Evolutionary conservation across 2,113 vertebrate genomes (phyloP).

Genomic region (Amphiprion ocellaris): DNA sequence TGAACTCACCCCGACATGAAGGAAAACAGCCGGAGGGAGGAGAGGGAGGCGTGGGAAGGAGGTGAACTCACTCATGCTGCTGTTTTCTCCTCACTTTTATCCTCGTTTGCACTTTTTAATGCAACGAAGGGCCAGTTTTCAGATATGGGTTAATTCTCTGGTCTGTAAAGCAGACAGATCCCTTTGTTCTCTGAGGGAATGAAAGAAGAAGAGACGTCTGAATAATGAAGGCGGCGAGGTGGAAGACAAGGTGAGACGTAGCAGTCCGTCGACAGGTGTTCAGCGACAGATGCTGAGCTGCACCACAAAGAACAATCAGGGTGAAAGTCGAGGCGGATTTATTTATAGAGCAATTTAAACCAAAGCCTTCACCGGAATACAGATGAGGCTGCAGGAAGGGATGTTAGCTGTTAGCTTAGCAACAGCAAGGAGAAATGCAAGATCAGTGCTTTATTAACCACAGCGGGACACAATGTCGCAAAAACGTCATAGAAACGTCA

Average conservation of each 20-base stretch:
- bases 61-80: neutral
- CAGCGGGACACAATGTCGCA: too few relatives aligned
- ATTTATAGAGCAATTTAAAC: neutral
- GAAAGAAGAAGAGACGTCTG: neutral
- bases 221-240: slow-evolving; percentile 10
- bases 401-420: too few relatives aligned
- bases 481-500: too few relatives aligned
- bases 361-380: slow-evolving; percentile 7
- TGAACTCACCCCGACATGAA: slow-evolving; percentile 37
- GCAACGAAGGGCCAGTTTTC: too few relatives aligned
- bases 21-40: neutral
- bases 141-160: too few relatives aligned
- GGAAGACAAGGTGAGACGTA: neutral
- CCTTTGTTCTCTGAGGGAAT: neutral
- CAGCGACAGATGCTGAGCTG: neutral
- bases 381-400: neutral
- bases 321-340: neutral
- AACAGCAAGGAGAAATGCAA: too few relatives aligned
- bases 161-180: neutral
- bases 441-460: too few relatives aligned
- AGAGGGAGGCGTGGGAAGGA: slow-evolving; percentile 10
- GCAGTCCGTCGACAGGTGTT: neutral
- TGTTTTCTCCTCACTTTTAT: too few relatives aligned
- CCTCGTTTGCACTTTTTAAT: too few relatives aligned
- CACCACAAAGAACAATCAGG: too few relatives aligned